A percentile compares a stretch with the other conserved stretches of the same genome.
phyloP scores from a whole-genome alignment of 2,113 vertebrate species.

The Equus quagga region DNA sequence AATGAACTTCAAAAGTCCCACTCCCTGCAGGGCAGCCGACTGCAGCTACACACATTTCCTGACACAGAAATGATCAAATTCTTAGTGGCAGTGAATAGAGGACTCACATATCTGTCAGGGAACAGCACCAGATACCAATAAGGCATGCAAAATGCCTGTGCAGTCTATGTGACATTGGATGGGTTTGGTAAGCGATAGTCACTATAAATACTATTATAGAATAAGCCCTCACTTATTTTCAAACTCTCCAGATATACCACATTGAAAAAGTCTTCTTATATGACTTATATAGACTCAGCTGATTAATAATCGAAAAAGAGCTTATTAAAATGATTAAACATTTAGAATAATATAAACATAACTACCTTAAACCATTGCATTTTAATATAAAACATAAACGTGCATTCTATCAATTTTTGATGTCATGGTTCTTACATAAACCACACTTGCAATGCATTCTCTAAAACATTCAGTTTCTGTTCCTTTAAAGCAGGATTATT shows the following conservation, averaged over 20 bases:
- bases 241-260: neutral
- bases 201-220: neutral
- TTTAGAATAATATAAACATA: constrained; percentile 42
- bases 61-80: neutral
- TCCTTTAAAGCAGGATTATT: constrained; percentile 16
- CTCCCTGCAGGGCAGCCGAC: neutral
- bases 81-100: neutral
- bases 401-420: constrained; percentile 25
- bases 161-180: neutral
- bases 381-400: constrained; percentile 46
- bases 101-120: neutral
- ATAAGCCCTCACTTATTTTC: neutral
- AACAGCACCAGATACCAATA: neutral
- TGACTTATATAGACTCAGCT: neutral
- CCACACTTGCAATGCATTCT: neutral
- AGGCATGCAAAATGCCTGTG: neutral
- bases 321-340: neutral
- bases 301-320: neutral
- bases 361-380: constrained; percentile 48
- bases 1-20: neutral
- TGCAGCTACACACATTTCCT: neutral
- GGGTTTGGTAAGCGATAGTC: neutral
- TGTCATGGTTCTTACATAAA: constrained; percentile 18
- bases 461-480: constrained; percentile 38
- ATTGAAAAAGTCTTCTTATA: constrained; percentile 20